phyloP scores from a whole-genome alignment of 2,888 invertebrate genomes.

The Caenorhabditis zanzibari region DNA sequence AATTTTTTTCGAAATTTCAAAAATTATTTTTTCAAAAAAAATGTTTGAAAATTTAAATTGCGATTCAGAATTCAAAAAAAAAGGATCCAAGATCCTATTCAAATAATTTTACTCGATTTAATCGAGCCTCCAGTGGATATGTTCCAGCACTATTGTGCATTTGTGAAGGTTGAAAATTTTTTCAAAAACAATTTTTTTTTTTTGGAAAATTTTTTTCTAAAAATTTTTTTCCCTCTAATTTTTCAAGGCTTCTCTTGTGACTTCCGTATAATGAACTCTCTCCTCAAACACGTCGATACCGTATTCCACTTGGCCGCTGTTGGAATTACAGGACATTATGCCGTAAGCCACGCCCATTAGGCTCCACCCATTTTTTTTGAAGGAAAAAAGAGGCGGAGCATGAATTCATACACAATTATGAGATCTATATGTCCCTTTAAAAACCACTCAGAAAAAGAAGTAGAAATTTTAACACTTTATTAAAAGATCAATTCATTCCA shows the following conservation, averaged over 20 bases:
- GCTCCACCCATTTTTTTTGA: neutral
- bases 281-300: constrained; percentile 29
- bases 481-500: no score
- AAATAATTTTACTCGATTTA: constrained; percentile 29
- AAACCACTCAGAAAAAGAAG: no score
- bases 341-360: constrained; percentile 23
- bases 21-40: no score
- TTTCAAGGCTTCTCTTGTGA: constrained; percentile 53
- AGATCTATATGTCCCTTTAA: no score
- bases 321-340: constrained; percentile 59
- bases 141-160: constrained; percentile 2
- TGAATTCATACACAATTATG: no score
- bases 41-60: no score
- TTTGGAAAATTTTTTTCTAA: neutral
- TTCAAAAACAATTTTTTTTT: no score
- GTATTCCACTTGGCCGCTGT: constrained; percentile 63
- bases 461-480: no score
- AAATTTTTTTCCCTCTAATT: neutral
- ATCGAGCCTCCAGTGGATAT: constrained; percentile 1
- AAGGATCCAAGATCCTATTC: neutral
- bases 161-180: constrained; percentile 20
- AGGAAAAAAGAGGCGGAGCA: no score
- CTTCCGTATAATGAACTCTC: constrained; percentile 9
- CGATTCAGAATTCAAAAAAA: neutral
- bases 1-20: no score